Conservation (phyloP, 1,140 invertebrate species). For the Druon quercuslanigerum region DNA sequence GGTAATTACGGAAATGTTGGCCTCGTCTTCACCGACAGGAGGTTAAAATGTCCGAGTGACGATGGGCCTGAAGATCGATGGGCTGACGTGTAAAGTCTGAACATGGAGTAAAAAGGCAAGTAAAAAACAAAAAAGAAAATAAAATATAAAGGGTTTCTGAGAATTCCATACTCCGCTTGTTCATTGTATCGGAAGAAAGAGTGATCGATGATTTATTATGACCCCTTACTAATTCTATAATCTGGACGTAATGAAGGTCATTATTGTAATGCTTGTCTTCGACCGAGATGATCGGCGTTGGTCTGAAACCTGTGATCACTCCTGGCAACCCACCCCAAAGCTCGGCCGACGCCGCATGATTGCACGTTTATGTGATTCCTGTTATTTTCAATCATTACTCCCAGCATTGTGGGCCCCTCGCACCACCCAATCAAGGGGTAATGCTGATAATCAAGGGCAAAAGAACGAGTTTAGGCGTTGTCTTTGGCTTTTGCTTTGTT, state of each 20-base stretch:
- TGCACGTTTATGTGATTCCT: conserved; percentile 71
- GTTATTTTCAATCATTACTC: conserved; percentile 73
- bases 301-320: conserved; percentile 60
- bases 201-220: conserved; percentile 62
- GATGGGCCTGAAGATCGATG: conserved; percentile 34
- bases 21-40: conserved; percentile 5
- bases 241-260: conserved; percentile 67
- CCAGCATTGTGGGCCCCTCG: conserved; percentile 35
- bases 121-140: neutral
- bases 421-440: conserved; percentile 52
- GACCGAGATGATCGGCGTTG: conserved; percentile 59
- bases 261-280: conserved; percentile 72
- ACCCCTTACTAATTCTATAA: conserved; percentile 70
- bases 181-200: conserved; percentile 11
- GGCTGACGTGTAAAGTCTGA: conserved; percentile 21
- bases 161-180: neutral
- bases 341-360: conserved; percentile 53
- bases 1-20: neutral
- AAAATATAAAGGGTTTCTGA: conserved; percentile 5
- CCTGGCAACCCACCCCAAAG: conserved; percentile 49
- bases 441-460: conserved; percentile 62
- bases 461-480: conserved; percentile 54
- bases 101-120: neutral
- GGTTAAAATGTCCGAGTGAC: neutral
- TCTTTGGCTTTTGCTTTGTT: conserved; percentile 54